Evolutionary conservation across 2,797 vertebrate species (phyloP).

Genomic region (Halcyon smyrnensis): DNA sequence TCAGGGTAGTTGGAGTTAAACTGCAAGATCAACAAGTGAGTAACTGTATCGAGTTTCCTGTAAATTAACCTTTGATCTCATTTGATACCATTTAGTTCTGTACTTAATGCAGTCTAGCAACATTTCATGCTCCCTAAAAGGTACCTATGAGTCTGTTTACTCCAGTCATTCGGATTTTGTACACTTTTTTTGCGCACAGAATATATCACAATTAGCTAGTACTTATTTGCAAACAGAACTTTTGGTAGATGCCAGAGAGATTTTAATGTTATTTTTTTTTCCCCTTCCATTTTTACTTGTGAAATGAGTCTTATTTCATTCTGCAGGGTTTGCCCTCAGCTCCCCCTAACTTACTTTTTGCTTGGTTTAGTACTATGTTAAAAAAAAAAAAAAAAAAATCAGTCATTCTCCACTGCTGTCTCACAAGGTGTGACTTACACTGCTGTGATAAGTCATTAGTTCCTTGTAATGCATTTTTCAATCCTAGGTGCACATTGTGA

Average conservation of each 20-base stretch:
- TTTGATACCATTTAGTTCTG: background rate
- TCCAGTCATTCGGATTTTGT: background rate
- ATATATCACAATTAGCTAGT: background rate
- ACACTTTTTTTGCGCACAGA: background rate
- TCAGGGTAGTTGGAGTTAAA: conserved; percentile 97
- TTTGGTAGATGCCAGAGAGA: background rate
- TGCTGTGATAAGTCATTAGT: background rate
- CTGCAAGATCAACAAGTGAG: conserved; percentile 98
- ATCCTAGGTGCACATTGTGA: background rate
- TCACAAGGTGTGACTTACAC: background rate
- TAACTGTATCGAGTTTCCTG: conserved; percentile 30
- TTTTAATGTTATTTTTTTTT: background rate
- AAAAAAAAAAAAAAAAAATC: background rate
- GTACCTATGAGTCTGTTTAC: background rate
- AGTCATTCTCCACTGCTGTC: background rate
- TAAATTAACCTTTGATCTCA: conserved; percentile 42
- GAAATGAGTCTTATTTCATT: background rate
- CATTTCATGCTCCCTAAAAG: conserved; percentile 35
- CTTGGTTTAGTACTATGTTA: background rate
- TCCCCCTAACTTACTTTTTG: background rate
- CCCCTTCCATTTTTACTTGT: background rate
- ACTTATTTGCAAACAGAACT: background rate
- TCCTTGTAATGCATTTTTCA: background rate
- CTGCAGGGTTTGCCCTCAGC: background rate
- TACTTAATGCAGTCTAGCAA: background rate